Percentiles rank a stretch among this genome's conserved stretches.
Conservation (phyloP, 1,140 invertebrate genomes). For the Heliothis virescens region DNA sequence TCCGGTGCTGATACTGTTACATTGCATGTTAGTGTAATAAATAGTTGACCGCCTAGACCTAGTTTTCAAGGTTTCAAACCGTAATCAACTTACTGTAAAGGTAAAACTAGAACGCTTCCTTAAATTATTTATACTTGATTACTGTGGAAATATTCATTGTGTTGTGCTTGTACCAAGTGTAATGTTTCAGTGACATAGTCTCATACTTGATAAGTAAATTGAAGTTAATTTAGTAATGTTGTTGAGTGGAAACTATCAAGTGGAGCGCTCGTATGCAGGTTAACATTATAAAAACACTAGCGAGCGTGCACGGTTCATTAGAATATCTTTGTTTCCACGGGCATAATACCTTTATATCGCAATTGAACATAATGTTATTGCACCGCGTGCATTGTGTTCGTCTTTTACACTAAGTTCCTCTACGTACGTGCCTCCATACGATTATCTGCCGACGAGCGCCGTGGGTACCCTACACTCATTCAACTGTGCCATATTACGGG, state of each 20-base stretch:
- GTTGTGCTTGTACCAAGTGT: neutral
- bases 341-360: conserved; percentile 5
- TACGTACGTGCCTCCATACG: conserved; percentile 23
- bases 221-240: conserved; percentile 7
- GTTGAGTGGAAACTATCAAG: neutral
- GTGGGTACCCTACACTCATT: conserved; percentile 7
- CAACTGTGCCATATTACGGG: neutral
- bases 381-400: conserved; percentile 31
- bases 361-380: conserved; percentile 33
- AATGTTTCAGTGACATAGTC: neutral
- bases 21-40: conserved; percentile 45
- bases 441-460: neutral
- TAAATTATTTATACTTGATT: conserved; percentile 24
- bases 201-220: conserved; percentile 8
- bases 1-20: conserved; percentile 44
- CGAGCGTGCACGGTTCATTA: neutral
- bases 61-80: conserved; percentile 44
- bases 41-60: conserved; percentile 47
- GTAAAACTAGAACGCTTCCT: conserved; percentile 39
- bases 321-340: conserved; percentile 16
- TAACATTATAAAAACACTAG: conserved; percentile 11
- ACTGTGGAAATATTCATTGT: neutral
- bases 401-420: conserved; percentile 8
- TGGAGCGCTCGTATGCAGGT: neutral
- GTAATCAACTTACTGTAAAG: conserved; percentile 40